Conservation (phyloP, 2,888 invertebrate species). For the Folsomia manolachei region DNA sequence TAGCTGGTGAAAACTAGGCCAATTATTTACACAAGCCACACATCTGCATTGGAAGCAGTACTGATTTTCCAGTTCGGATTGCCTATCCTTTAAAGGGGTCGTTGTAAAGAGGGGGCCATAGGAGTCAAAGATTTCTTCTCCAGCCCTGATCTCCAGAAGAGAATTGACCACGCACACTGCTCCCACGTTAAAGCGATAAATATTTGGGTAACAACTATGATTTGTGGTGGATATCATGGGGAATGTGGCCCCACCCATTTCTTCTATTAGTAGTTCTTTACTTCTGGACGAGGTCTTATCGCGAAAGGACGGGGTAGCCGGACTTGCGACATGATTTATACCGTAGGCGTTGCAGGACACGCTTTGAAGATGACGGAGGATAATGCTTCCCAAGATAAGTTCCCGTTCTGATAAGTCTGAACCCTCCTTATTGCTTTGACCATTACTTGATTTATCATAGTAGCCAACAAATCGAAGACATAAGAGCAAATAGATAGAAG, state of each 20-base stretch:
- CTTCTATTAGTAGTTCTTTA: constrained; percentile 38
- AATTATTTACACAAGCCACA: constrained; percentile 55
- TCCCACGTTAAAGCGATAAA: constrained; percentile 54
- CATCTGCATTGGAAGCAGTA: constrained; percentile 57
- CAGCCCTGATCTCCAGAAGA: constrained; percentile 53
- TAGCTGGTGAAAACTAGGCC: constrained; percentile 50
- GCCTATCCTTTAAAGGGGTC: constrained; percentile 52
- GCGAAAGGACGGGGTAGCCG: too few relatives aligned
- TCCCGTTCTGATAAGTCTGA: constrained; percentile 35
- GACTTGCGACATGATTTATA: constrained; percentile 53
- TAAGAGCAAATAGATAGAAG: constrained; percentile 55
- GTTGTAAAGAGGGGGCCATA: constrained; percentile 57
- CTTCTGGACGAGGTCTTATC: constrained; percentile 27
- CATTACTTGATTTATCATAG: constrained; percentile 24
- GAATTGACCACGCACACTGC: constrained; percentile 51
- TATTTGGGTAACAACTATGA: constrained; percentile 57
- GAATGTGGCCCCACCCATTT: constrained; percentile 57
- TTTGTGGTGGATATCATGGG: constrained; percentile 55
- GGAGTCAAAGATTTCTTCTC: constrained; percentile 56
- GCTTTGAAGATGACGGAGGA: constrained; percentile 56
- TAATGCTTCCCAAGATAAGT: constrained; percentile 52
- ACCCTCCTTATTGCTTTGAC: background rate
- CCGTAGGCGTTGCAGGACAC: constrained; percentile 58
- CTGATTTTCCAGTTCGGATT: constrained; percentile 53
- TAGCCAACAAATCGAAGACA: constrained; percentile 52